Evolutionary conservation across 1,140 invertebrate genomes (phyloP).

Genomic region (Augochlora pura): DNA sequence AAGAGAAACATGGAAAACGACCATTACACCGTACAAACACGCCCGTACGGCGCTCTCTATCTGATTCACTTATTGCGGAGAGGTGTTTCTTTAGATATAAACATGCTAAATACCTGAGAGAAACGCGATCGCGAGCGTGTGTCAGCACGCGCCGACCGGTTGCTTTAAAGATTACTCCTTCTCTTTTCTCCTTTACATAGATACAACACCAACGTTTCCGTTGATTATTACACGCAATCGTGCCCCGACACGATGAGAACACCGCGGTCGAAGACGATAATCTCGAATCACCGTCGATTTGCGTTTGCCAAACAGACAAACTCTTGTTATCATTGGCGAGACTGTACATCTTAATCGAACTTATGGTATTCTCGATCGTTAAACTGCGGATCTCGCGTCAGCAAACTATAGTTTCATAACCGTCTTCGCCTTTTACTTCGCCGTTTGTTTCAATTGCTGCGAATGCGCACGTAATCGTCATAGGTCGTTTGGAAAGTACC

Average conservation of each 20-base stretch:
- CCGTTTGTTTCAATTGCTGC: not conserved
- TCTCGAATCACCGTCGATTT: not conserved
- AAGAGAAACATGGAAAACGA: constrained; percentile 25
- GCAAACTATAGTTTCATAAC: no score
- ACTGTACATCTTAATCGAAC: constrained; percentile 6
- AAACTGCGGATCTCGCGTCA: not conserved
- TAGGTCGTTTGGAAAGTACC: no score
- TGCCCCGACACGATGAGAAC: constrained; percentile 17
- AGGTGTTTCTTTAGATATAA: constrained; percentile 52
- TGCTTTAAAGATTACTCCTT: constrained; percentile 21
- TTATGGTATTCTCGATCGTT: not conserved
- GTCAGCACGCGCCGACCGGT: constrained; percentile 16
- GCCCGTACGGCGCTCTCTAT: not conserved
- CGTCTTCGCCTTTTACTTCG: no score
- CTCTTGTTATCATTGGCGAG: not conserved
- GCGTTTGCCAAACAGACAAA: not conserved
- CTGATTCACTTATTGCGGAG: constrained; percentile 35
- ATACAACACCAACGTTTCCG: constrained; percentile 1
- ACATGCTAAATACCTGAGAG: constrained; percentile 62
- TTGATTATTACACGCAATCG: not conserved
- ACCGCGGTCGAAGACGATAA: not conserved
- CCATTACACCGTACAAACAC: constrained; percentile 26
- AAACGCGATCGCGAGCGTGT: constrained; percentile 56
- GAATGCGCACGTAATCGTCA: not conserved
- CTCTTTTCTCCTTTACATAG: constrained; percentile 28